A percentile compares a stretch with the other conserved stretches of the same genome.
These are phyloP conservation scores for Corbicula japonica DNA, from an alignment of 2,888 invertebrate species.

Conservation along the genomic window DNA sequence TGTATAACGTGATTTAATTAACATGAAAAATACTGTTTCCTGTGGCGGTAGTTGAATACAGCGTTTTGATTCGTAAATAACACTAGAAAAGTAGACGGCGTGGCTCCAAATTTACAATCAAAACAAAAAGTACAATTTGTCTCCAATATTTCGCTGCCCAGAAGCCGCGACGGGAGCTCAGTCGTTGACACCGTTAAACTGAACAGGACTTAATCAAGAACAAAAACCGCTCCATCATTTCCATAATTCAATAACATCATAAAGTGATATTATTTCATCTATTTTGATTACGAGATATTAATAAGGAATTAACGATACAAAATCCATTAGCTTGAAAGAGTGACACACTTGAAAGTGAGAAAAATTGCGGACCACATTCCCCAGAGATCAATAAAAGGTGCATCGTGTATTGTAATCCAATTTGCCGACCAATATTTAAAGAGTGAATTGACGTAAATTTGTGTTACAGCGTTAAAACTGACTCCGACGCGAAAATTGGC, in stretches of 20 bases:
- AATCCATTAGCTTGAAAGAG: constrained; percentile 60
- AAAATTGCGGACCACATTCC: constrained; percentile 27
- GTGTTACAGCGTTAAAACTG: constrained; percentile 47
- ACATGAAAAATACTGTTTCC: too few species aligned
- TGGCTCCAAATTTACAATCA: too few species aligned
- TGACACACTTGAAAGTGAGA: constrained; percentile 36
- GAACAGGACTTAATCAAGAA: constrained; percentile 15
- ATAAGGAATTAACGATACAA: constrained; percentile 64
- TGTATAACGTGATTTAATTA: too few species aligned
- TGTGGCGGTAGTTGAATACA: too few species aligned
- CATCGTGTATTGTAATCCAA: constrained; percentile 47
- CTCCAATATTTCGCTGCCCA: too few species aligned
- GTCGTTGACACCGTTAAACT: constrained; percentile 10
- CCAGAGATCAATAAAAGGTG: constrained; percentile 44
- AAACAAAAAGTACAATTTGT: too few species aligned
- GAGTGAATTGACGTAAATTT: constrained; percentile 56
- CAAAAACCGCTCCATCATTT: constrained; percentile 30
- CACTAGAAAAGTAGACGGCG: too few species aligned
- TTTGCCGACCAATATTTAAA: constrained; percentile 51
- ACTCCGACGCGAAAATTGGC: constrained; percentile 51
- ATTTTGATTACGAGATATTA: constrained; percentile 59
- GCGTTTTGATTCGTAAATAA: too few species aligned
- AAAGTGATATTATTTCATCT: constrained; percentile 58
- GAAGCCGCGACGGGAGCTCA: too few species aligned
- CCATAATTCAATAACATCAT: constrained; percentile 49